A percentile compares a stretch with the other conserved stretches of the same genome.
Evolutionary conservation across 2,797 vertebrate species (phyloP).

Genomic region (Enteromius radiatus): DNA sequence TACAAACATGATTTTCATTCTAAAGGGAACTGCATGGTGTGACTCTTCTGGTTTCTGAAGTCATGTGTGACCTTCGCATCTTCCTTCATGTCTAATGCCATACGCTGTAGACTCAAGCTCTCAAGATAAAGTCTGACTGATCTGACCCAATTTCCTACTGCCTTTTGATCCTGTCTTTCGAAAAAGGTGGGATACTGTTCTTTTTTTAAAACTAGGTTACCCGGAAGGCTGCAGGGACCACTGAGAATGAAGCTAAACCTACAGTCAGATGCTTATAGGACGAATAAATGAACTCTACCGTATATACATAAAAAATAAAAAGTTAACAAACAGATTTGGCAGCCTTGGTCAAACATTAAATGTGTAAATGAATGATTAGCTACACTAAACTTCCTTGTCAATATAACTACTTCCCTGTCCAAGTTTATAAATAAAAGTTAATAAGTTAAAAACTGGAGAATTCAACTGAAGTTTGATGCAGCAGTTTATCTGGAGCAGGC

Average conservation of each 20-base stretch:
- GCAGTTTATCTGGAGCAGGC: conserved; percentile 19
- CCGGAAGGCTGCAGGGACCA: background rate
- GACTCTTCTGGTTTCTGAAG: background rate
- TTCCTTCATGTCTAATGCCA: background rate
- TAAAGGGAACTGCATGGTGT: background rate
- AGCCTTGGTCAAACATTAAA: conserved; percentile 21
- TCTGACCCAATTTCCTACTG: conserved; percentile 15
- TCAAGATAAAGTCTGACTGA: conserved; percentile 6
- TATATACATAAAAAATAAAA: background rate
- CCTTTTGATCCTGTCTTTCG: background rate
- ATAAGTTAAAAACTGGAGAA: background rate
- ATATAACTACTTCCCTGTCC: background rate
- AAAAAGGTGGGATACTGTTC: conserved; percentile 9
- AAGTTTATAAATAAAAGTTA: background rate
- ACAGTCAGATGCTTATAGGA: background rate
- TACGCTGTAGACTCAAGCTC: background rate
- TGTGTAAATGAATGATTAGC: conserved; percentile 14
- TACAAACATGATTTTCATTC: background rate
- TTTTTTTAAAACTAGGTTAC: conserved; percentile 37
- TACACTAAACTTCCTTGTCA: background rate
- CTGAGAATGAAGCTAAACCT: background rate
- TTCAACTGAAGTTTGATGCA: background rate
- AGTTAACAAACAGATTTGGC: background rate
- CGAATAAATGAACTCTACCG: background rate
- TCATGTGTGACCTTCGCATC: background rate